Evolutionary conservation across 2,797 vertebrate species (phyloP).

Genomic region (Ispidina lecontei): DNA sequence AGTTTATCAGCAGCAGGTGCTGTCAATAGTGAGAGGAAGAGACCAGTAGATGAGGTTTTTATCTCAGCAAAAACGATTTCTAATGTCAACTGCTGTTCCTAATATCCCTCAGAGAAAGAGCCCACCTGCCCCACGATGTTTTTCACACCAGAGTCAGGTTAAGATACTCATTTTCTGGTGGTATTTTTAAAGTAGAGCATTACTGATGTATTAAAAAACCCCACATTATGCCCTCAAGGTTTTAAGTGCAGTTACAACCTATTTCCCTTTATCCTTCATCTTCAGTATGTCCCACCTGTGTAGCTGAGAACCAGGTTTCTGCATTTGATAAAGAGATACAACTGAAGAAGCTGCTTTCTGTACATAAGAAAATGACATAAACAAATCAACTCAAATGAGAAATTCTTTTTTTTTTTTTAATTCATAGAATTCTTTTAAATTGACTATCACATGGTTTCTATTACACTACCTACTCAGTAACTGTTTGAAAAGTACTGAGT

Average conservation of each 20-base stretch:
- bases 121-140: not conserved
- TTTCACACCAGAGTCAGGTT: not conserved
- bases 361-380: not conserved
- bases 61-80: not conserved
- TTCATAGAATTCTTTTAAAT: not conserved
- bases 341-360: not conserved
- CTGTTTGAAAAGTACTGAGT: not conserved
- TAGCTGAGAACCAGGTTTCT: not conserved
- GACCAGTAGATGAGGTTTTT: not conserved
- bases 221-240: not conserved
- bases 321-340: not conserved
- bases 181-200: not conserved
- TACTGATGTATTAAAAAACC: not conserved
- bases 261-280: not conserved
- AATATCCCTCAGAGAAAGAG: not conserved
- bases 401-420: no score
- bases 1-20: not conserved
- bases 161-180: not conserved
- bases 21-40: not conserved
- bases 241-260: not conserved
- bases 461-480: not conserved
- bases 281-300: not conserved
- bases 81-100: not conserved
- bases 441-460: not conserved
- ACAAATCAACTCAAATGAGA: not conserved